Conservation (phyloP, 1,140 invertebrate genomes). For the Hyphantria cunea region DNA sequence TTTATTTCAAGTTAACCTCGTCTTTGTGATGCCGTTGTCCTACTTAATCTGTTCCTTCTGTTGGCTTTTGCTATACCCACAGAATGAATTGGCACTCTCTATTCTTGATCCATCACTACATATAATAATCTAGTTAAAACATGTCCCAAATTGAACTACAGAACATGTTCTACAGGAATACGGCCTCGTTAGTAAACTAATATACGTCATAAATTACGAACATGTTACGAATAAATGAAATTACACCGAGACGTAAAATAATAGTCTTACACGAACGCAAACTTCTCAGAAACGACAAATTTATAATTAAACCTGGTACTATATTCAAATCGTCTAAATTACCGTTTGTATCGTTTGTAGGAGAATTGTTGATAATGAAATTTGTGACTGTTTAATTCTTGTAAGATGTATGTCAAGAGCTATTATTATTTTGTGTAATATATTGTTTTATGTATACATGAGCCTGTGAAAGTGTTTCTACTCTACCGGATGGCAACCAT, state of each 20-base stretch:
- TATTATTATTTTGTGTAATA: too few species aligned
- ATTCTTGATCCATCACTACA: too few species aligned
- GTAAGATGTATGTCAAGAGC: not conserved
- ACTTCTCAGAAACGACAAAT: not conserved
- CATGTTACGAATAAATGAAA: slow-evolving; percentile 1
- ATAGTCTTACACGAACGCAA: not conserved
- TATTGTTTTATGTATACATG: too few species aligned
- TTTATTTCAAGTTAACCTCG: too few species aligned
- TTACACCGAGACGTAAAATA: not conserved
- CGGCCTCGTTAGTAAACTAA: slow-evolving; percentile 4
- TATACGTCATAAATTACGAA: not conserved
- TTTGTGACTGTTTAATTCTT: not conserved
- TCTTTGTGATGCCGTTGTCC: too few species aligned
- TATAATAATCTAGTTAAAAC: too few species aligned
- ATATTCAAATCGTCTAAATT: not conserved
- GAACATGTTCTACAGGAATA: not conserved
- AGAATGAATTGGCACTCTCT: too few species aligned
- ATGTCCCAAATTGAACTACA: too few species aligned
- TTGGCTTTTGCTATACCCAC: too few species aligned
- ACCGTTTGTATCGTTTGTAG: not conserved
- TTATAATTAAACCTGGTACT: not conserved
- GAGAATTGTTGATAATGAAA: not conserved
- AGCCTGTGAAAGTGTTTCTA: too few species aligned
- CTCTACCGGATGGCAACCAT: too few species aligned
- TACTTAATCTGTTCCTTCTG: too few species aligned